Percentiles rank a stretch among this genome's conserved stretches.
phyloP scores from a whole-genome alignment of 2,888 invertebrate genomes.

The Nephrotoma appendiculata region DNA sequence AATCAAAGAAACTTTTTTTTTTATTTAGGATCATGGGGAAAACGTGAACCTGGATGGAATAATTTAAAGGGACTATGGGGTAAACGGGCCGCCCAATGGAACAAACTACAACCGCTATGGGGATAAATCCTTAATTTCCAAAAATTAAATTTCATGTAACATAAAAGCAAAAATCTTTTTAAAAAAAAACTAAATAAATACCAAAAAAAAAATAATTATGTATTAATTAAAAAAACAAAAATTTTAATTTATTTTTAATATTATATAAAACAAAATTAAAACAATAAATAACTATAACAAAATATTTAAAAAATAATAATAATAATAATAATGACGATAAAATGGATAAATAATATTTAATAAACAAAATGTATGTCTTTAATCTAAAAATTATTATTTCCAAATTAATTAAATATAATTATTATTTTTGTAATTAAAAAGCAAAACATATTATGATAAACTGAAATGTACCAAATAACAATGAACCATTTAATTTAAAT shows the following conservation, averaged over 20 bases:
- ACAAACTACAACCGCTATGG: constrained; percentile 30
- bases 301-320: not conserved
- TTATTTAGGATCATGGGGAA: constrained; percentile 53
- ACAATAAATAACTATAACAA: not conserved
- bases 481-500: not conserved
- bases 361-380: not conserved
- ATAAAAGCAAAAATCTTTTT: not conserved
- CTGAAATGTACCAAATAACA: not conserved
- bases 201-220: not conserved
- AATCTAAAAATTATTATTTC: not conserved
- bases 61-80: constrained; percentile 70
- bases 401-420: not conserved
- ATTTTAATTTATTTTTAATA: not conserved
- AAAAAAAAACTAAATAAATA: not conserved
- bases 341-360: no score
- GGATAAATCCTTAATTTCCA: constrained; percentile 15
- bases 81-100: constrained; percentile 39
- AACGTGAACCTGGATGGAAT: constrained; percentile 65
- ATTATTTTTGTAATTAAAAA: not conserved
- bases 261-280: not conserved
- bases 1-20: not conserved
- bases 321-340: not conserved
- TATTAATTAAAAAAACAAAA: not conserved
- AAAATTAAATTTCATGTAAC: not conserved
- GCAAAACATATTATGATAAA: not conserved